phyloP scores from a whole-genome alignment of 2,888 invertebrate genomes.

The Cyclophora albipunctata region DNA sequence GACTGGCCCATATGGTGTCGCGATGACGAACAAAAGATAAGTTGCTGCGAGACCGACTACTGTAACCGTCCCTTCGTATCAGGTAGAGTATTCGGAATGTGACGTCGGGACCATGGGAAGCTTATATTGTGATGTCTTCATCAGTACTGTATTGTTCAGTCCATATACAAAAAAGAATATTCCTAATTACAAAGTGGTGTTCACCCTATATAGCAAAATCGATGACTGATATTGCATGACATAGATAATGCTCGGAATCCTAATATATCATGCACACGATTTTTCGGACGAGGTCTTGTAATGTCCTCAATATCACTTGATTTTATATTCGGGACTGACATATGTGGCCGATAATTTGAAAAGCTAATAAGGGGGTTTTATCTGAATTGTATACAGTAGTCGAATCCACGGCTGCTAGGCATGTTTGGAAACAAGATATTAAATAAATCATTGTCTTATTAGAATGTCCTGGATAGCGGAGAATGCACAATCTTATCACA shows the following conservation, averaged over 20 bases:
- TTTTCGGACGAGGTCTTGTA: neutral
- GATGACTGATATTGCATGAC: too few relatives aligned
- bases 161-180: constrained; percentile 5
- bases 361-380: too few relatives aligned
- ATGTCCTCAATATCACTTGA: neutral
- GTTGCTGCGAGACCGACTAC: constrained; percentile 82
- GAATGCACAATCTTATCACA: constrained; percentile 28
- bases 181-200: too few relatives aligned
- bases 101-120: constrained; percentile 49
- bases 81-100: constrained; percentile 61
- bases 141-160: constrained; percentile 34
- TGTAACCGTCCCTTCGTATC: constrained; percentile 75
- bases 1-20: constrained; percentile 78
- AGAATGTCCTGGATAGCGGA: constrained; percentile 4
- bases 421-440: constrained; percentile 1
- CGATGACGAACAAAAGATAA: constrained; percentile 44
- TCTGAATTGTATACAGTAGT: too few relatives aligned
- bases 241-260: too few relatives aligned
- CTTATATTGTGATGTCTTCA: constrained; percentile 63
- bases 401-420: too few relatives aligned
- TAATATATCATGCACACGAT: neutral
- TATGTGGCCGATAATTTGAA: neutral
- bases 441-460: neutral
- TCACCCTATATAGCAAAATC: too few relatives aligned
- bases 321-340: too few relatives aligned